Conservation (phyloP, 2,888 invertebrate genomes). For the Elysia crispata region DNA sequence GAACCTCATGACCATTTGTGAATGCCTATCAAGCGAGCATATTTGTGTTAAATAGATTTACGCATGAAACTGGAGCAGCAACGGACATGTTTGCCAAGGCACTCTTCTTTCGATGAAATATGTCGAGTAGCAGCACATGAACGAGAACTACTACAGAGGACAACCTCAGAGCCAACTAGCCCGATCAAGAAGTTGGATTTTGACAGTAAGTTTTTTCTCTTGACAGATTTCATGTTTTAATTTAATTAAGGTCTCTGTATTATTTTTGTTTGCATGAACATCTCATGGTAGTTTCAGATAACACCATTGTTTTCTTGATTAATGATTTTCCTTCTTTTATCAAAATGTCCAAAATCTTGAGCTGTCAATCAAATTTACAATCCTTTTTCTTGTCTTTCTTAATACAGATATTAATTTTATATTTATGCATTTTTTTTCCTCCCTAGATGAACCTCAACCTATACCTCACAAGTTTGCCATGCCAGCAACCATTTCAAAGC, state of each 20-base stretch:
- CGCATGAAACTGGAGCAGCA: constrained; percentile 35
- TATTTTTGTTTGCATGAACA: too few relatives aligned
- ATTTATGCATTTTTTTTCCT: neutral
- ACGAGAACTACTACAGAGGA: constrained; percentile 63
- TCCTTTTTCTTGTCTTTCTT: neutral
- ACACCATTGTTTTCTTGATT: too few relatives aligned
- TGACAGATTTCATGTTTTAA: too few relatives aligned
- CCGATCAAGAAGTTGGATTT: constrained; percentile 59
- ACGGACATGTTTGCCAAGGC: constrained; percentile 59
- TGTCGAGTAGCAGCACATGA: constrained; percentile 77
- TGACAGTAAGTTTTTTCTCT: constrained; percentile 48
- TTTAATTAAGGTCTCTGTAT: too few relatives aligned
- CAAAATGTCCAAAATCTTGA: constrained; percentile 1
- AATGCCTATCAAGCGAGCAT: neutral
- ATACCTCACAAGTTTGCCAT: constrained; percentile 45
- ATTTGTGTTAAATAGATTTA: constrained; percentile 20
- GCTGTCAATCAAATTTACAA: neutral
- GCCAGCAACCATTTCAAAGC: constrained; percentile 39
- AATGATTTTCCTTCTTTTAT: too few relatives aligned
- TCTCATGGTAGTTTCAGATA: too few relatives aligned
- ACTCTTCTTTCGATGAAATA: constrained; percentile 76
- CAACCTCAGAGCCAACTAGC: constrained; percentile 71
- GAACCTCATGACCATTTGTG: too few relatives aligned
- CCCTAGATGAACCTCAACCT: constrained; percentile 2
- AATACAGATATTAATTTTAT: neutral